These are phyloP conservation scores for Spilosoma lubricipeda DNA, from an alignment of 2,888 invertebrate genomes.

Conservation along the genomic window DNA sequence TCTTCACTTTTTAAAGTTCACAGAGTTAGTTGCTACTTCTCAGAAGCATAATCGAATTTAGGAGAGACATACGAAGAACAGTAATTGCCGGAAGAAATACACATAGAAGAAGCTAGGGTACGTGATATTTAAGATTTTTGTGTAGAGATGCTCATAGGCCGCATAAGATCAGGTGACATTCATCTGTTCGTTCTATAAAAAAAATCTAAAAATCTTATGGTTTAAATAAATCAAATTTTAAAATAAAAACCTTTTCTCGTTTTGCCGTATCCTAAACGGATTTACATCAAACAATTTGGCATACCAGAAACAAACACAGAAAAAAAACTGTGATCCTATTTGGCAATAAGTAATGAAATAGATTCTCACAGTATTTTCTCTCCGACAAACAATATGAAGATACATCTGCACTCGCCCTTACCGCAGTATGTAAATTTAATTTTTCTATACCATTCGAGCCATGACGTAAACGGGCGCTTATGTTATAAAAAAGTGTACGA, in stretches of 20 bases:
- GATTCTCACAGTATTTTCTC: neutral
- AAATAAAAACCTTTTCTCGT: neutral
- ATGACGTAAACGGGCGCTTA: constrained; percentile 25
- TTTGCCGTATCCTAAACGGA: neutral
- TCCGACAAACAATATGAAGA: neutral
- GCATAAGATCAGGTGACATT: too few species aligned
- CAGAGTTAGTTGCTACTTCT: too few species aligned
- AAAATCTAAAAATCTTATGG: neutral
- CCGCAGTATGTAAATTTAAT: constrained; percentile 62
- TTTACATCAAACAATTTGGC: neutral
- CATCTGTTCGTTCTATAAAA: neutral
- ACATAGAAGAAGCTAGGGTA: too few species aligned
- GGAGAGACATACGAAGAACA: too few species aligned
- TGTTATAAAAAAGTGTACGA: constrained; percentile 61
- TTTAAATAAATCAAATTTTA: neutral
- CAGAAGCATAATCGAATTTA: too few species aligned
- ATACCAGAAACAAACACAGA: neutral
- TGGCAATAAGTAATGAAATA: neutral
- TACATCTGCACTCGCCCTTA: constrained; percentile 39
- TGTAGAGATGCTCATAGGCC: too few species aligned
- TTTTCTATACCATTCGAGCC: constrained; percentile 53
- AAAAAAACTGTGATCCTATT: neutral
- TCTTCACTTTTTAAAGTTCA: too few species aligned
- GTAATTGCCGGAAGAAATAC: too few species aligned
- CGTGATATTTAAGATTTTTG: too few species aligned